Base-by-base conservation (phyloP, 2,797 vertebrate species). In the Rhyacichthys aspro region DNA sequence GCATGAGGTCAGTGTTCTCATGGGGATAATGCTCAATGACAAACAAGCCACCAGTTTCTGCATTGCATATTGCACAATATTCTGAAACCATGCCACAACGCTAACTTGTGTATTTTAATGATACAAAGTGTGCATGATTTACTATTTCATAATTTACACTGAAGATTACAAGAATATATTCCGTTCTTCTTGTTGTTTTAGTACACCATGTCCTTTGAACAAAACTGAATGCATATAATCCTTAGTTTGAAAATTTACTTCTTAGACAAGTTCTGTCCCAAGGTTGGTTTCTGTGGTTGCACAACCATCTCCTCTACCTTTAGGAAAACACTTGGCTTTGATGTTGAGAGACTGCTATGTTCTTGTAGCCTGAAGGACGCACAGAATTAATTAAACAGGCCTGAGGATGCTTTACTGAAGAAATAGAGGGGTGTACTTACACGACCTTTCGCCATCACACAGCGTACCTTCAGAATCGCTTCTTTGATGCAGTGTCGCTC, bases 331-430 rank as follows among this genome's bases (percentile, higher is more conserved):
- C 44, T 57, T 37, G 36, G 2, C 9, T 81, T 79, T 37, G 34
- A 59, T 62, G 67, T 70, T 39, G 3, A 62, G 43, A 67, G 46
- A 63, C 15, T 47, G 16, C 53, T 67, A 58, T 56, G 63, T 38
- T 61, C 32, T 43, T 36, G 23, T 47, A 38, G 37, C 53, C 52
- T 61, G 49, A n/a, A 54, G 38, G 5, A 71, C 55, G 66, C 7
- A 34, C 0, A 19, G 49, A 54, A 58, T 36, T 54, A 45, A 66
- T 70, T 18, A 67, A 37, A 67, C 0, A 56, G 48, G 50, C 66
- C 59, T 47, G 0, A 23, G 67, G 49, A 11, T 56, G 73, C 59
- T 12, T 37, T 2, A 5, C 9, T 50, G 55, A 70, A 68, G 39
- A 72, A 55, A 65, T 11, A 41, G 2, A 65, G 48, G 49, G 34